Evolutionary conservation across 92 coral and sea anemone genomes (phyloP), one percentile per base, ranked within the genome.

Genomic region (Bergia sp.): DNA sequence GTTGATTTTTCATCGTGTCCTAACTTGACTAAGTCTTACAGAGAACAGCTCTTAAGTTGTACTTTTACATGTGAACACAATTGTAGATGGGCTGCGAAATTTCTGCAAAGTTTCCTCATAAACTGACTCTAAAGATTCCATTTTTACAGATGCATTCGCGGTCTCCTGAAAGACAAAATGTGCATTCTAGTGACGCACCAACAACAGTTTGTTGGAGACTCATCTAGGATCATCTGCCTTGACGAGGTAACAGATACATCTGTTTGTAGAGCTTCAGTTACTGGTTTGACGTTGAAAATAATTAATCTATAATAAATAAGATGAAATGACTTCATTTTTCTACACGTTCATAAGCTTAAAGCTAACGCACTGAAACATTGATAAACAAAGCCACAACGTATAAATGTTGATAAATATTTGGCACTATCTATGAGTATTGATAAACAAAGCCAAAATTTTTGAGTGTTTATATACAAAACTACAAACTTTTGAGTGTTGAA

Each of bases 131-230:
- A 53, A 53, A 12, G 16, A 53, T 61, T 18, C 73, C 20, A 7
- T 38, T 39, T 79, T 41, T 47, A 9, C 86, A 97, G 99, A 81
- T 97, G 99, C 76, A 93, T 97, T 50, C 88, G 90, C 58, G 99
- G 98, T 50, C 58, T 93, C 43, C 90, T 95, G 38, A 94, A 92
- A 76, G 85, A 85, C 79, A 97, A 95, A 77, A 92, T 97, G 38
- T 91, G 94, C 69, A 91, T 97, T 44, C 87, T 97, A n/a, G 98
- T 97, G 40, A 96, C 99, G 37, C 99, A 97, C 53, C 99, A 97
- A 87, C 87, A 95, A 57, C 99, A 97, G 85, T 95, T 87, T 90
- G 89, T 95, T 72, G 93, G 95, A 55, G 94, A 92, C 42, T 96
- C 97, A 13, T 91, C 98, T 7, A 89, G 89, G 10, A 90, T 97